These are phyloP conservation scores for Amniataba percoides DNA, from an alignment of 2,797 vertebrate species.

Conservation along the genomic window DNA sequence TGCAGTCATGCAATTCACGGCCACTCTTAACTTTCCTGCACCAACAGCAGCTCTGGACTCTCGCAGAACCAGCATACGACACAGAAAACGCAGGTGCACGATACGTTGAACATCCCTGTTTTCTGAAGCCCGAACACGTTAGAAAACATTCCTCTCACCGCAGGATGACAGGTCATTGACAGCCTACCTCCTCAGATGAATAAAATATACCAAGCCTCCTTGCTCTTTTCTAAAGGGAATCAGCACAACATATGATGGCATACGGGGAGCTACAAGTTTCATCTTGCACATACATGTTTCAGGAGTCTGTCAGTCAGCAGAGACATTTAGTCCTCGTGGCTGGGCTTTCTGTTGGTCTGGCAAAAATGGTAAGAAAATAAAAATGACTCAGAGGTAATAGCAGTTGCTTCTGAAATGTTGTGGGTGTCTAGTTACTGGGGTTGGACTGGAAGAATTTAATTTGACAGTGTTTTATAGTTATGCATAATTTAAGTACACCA, in stretches of 20 bases:
- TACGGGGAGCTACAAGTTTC: constrained; percentile 2
- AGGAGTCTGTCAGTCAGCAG: constrained; percentile 4
- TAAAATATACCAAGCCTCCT: constrained; percentile 5
- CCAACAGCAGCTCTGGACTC: constrained; percentile 34
- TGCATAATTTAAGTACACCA: not conserved
- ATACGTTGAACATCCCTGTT: not conserved
- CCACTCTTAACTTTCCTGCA: constrained; percentile 36
- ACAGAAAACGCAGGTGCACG: constrained; percentile 26
- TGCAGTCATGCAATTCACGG: constrained; percentile 43
- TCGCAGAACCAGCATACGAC: constrained; percentile 29
- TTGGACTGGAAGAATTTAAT: not conserved
- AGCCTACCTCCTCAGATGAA: constrained; percentile 16
- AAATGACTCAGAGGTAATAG: not conserved
- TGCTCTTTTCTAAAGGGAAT: not conserved
- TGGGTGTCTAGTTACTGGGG: not conserved
- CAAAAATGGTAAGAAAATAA: not conserved
- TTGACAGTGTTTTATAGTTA: not conserved
- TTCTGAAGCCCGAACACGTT: not conserved
- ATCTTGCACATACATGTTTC: constrained; percentile 29
- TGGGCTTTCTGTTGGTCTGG: not conserved
- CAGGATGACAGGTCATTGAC: constrained; percentile 19
- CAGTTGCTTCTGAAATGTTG: not conserved
- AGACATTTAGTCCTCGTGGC: not conserved
- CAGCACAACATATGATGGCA: constrained; percentile 2
- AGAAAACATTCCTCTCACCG: constrained; percentile 5